Evolutionary conservation across 2,888 invertebrate species (phyloP).

Genomic region (Thumatha senex): DNA sequence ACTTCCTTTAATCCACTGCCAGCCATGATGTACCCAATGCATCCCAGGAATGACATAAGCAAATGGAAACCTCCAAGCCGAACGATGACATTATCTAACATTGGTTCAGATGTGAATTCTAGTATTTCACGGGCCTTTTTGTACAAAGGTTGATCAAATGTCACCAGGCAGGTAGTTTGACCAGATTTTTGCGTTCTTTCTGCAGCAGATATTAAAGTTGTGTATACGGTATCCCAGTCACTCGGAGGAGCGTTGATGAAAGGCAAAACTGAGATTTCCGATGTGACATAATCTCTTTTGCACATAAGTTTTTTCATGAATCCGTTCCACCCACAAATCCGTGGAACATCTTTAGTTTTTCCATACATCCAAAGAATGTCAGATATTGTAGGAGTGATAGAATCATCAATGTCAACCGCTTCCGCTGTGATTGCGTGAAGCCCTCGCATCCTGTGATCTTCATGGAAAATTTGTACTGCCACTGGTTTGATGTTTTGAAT

Average conservation of each 20-base stretch:
- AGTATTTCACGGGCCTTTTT: neutral
- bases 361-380: too few species aligned
- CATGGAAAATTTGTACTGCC: too few species aligned
- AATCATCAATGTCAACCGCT: too few species aligned
- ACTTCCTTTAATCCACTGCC: slow-evolving; percentile 25
- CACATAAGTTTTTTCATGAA: neutral
- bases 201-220: neutral
- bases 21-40: slow-evolving; percentile 37
- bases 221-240: neutral
- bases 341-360: slow-evolving; percentile 28
- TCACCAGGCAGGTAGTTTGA: neutral
- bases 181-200: slow-evolving; percentile 25
- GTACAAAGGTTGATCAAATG: too few species aligned
- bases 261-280: neutral
- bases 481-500: too few species aligned
- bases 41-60: slow-evolving; percentile 45
- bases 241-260: neutral
- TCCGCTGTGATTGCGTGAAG: too few species aligned
- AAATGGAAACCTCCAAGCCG: slow-evolving; percentile 47
- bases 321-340: slow-evolving; percentile 40
- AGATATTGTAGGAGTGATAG: too few species aligned
- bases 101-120: neutral
- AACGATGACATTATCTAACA: slow-evolving; percentile 8
- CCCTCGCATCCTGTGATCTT: too few species aligned
- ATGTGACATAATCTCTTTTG: neutral